Evolutionary conservation across 2,888 invertebrate genomes (phyloP).

Genomic region (Andrena bucephala): DNA sequence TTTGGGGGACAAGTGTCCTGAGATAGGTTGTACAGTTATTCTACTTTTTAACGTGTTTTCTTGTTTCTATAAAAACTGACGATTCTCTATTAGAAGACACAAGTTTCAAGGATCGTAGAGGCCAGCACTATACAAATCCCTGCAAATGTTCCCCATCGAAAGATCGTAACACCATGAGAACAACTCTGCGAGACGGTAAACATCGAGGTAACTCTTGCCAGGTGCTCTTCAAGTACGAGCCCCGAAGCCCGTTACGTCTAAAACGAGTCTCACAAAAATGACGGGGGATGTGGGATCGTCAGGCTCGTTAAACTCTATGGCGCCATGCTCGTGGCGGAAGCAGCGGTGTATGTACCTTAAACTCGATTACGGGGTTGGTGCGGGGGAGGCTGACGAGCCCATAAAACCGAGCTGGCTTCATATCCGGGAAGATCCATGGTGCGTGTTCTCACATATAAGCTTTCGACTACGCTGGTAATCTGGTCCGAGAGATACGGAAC

Average conservation of each 20-base stretch:
- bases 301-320: neutral
- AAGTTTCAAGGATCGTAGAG: no score
- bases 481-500: constrained; percentile 66
- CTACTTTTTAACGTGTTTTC: no score
- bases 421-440: constrained; percentile 50
- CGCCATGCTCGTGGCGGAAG: neutral
- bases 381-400: constrained; percentile 1
- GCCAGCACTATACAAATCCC: no score
- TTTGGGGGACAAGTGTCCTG: no score
- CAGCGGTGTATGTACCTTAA: constrained; percentile 13
- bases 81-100: no score
- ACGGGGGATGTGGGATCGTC: neutral
- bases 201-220: neutral
- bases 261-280: constrained; percentile 3
- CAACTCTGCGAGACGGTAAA: neutral
- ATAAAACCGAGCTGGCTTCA: constrained; percentile 40
- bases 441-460: constrained; percentile 60
- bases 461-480: constrained; percentile 67
- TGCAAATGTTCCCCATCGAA: no score
- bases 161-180: neutral
- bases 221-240: neutral
- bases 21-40: no score
- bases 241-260: neutral
- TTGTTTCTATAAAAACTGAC: no score
- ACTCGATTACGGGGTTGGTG: constrained; percentile 25